These are phyloP conservation scores for Nilaparvata lugens DNA, from an alignment of 1,140 invertebrate species.

Conservation along the genomic window DNA sequence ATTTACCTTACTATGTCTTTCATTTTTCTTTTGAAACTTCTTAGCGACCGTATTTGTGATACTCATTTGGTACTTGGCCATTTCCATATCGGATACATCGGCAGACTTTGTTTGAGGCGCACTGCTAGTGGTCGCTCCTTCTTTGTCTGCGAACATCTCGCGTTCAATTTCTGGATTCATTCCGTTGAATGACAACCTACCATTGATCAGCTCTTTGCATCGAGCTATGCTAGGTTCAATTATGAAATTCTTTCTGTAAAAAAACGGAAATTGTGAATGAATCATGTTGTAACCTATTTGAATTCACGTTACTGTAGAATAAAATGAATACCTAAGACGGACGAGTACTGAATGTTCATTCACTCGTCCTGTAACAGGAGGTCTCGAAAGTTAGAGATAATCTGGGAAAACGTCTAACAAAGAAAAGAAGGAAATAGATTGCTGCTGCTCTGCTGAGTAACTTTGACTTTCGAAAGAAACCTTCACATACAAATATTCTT, in stretches of 20 bases:
- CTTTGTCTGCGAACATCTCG: constrained; percentile 43
- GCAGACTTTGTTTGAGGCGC: constrained; percentile 33
- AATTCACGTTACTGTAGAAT: background rate
- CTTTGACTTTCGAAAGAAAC: too few species aligned
- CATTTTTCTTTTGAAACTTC: constrained; percentile 33
- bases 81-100: constrained; percentile 60
- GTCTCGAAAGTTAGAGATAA: background rate
- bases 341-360: too few species aligned
- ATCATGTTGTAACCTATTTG: background rate
- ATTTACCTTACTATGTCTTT: constrained; percentile 27
- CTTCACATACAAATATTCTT: too few species aligned
- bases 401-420: too few species aligned
- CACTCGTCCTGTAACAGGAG: too few species aligned
- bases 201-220: constrained; percentile 66
- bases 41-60: constrained; percentile 37
- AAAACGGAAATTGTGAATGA: background rate
- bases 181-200: constrained; percentile 74
- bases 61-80: constrained; percentile 44
- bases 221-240: constrained; percentile 65
- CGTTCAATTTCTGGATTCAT: constrained; percentile 84
- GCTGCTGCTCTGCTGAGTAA: too few species aligned
- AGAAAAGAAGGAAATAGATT: too few species aligned
- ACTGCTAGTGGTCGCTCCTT: constrained; percentile 38
- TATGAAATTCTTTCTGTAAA: constrained; percentile 53
- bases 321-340: too few species aligned